Conservation (phyloP, 2,888 invertebrate species). For the Acronicta leporina region DNA sequence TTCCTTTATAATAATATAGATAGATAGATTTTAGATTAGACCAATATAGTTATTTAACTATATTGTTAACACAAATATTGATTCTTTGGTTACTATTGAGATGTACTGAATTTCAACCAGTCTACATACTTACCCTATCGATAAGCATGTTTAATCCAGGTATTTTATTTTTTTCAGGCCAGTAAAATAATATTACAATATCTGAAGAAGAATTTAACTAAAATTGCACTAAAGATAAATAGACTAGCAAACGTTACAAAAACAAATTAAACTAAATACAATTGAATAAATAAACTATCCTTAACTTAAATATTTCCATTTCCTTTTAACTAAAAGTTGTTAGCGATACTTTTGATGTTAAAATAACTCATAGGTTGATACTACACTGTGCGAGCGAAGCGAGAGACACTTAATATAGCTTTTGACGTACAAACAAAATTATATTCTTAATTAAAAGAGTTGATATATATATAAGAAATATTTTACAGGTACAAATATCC, state of each 20-base stretch:
- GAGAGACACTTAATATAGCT: conserved; percentile 21
- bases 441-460: neutral
- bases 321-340: conserved; percentile 33
- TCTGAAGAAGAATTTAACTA: conserved; percentile 11
- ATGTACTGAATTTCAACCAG: neutral
- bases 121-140: too few species aligned
- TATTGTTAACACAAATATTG: neutral
- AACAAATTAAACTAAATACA: conserved; percentile 56
- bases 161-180: too few species aligned
- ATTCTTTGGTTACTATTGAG: neutral
- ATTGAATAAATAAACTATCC: conserved; percentile 52
- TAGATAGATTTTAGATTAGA: too few species aligned
- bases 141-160: too few species aligned
- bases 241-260: conserved; percentile 60
- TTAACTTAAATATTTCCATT: conserved; percentile 53
- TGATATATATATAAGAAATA: conserved; percentile 24
- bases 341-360: conserved; percentile 20
- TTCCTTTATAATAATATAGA: too few species aligned
- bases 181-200: neutral
- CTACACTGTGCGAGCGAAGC: conserved; percentile 40
- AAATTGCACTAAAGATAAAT: conserved; percentile 46
- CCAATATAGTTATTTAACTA: too few species aligned
- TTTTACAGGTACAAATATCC: conserved; percentile 34
- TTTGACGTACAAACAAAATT: conserved; percentile 7
- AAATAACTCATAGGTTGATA: conserved; percentile 31